Base-by-base conservation (phyloP, 2,888 invertebrate genomes). In the Zygogramma bicolorata region DNA sequence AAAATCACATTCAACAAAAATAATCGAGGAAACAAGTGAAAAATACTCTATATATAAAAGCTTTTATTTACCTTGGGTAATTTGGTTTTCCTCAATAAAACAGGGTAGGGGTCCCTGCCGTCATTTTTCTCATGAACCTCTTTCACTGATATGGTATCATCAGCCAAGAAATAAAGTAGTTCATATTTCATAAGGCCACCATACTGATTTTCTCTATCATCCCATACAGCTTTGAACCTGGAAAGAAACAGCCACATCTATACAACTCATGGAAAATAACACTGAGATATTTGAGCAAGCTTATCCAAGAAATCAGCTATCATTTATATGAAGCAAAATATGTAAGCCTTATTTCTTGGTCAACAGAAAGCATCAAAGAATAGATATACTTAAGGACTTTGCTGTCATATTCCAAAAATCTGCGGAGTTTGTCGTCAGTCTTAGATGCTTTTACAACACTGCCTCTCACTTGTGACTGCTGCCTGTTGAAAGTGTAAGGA, bases 71-170 rank as follows among this genome's bases (percentile, higher is more conserved):
- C 86, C 86, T 93, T 94, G 0, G 95, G 94, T 25, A 96, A 88
- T 87, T 93, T 94, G 63, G 90, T 93, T 86, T 93, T 92, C 81
- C 92, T 92, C 65, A 97, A 88, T 27, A 95, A 88, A 75, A 93
- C 86, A 1, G 93, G 92, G 84, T 92, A 93, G 0, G 94, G 94
- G 86, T 95, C 95, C 75, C 93, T 90, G 0, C 95, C 95, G 75
- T 92, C 92, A 82, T 92, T 93, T 15, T 90, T 89, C 70, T 90
- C 90, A 81, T 92, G 92, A 10, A 93, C 88, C 87, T 95, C 95
- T 83, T 93, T 91, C 0, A 97, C 89, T 67, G 94, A 91, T 65
- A 97, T 90, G 0, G 93, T 94, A 83, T 96, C 95, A 83, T 97
- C 95, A 65, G 92, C 91, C 22, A 97, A 88, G 85, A 93, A 95